Percentiles rank a stretch among this genome's conserved stretches.
Evolutionary conservation across 1,140 invertebrate genomes (phyloP).

Genomic region (Zaprionus davidi): DNA sequence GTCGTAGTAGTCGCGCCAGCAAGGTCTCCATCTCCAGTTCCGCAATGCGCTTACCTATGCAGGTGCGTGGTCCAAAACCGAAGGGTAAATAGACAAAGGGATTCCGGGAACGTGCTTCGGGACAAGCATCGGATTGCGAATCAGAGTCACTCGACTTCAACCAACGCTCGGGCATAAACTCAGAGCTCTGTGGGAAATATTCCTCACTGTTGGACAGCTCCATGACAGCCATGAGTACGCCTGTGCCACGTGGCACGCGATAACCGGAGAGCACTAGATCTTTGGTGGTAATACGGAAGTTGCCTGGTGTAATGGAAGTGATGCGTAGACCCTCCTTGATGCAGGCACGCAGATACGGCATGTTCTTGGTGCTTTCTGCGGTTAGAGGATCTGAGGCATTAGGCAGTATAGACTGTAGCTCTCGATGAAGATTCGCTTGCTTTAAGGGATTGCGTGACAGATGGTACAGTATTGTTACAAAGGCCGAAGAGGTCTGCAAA

Average conservation of each 20-base stretch:
- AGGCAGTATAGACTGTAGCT: conserved; percentile 82
- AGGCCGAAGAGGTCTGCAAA: conserved; percentile 63
- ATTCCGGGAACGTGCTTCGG: conserved; percentile 65
- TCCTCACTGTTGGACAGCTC: conserved; percentile 68
- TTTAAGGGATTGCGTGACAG: conserved; percentile 85
- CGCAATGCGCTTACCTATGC: conserved; percentile 88
- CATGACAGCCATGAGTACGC: conserved; percentile 60
- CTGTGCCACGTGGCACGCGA: conserved; percentile 90
- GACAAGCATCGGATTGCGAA: conserved; percentile 65
- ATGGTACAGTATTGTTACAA: conserved; percentile 66
- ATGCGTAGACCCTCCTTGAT: conserved; percentile 89
- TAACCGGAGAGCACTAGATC: conserved; percentile 92
- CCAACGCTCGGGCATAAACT: conserved; percentile 92
- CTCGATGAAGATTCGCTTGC: conserved; percentile 85
- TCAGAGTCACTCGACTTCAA: conserved; percentile 70
- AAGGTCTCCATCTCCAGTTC: conserved; percentile 89
- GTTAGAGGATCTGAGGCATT: conserved; percentile 73
- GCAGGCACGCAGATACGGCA: conserved; percentile 85
- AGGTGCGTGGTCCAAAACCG: conserved; percentile 86
- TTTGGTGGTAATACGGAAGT: conserved; percentile 90
- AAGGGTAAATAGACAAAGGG: conserved; percentile 85
- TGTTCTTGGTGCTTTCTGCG: conserved; percentile 72
- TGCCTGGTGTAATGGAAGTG: conserved; percentile 93
- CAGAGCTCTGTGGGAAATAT: conserved; percentile 88
- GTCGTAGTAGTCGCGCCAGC: conserved; percentile 86